phyloP scores from a whole-genome alignment of 2,888 invertebrate species.

The Chironomus tentans region DNA sequence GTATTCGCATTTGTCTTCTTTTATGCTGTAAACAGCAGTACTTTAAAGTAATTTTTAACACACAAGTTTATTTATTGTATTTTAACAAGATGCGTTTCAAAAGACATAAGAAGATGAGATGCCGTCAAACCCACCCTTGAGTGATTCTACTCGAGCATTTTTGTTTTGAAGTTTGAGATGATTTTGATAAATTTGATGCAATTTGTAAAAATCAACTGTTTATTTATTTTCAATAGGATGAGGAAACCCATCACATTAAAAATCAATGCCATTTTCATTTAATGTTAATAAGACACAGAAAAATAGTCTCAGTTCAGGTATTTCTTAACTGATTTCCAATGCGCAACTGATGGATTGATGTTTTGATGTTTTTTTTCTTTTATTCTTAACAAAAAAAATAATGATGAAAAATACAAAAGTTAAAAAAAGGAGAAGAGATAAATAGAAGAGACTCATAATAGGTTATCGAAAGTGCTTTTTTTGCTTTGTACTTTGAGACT shows the following conservation, averaged over 20 bases:
- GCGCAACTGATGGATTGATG: slow-evolving; percentile 13
- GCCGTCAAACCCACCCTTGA: not conserved
- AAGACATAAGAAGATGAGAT: not conserved
- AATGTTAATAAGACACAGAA: not conserved
- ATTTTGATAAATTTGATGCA: slow-evolving; percentile 24
- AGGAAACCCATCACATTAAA: not conserved
- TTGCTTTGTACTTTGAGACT: not conserved
- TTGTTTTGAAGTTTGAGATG: no score
- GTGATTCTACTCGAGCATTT: not conserved
- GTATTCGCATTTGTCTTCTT: not conserved
- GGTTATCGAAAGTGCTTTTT: slow-evolving; percentile 9
- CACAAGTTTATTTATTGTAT: not conserved
- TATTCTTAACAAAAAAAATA: not conserved
- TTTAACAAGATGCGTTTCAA: not conserved
- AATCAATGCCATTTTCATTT: slow-evolving; percentile 19
- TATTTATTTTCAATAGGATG: not conserved
- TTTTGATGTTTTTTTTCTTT: slow-evolving; percentile 16
- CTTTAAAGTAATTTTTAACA: not conserved
- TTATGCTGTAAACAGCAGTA: not conserved
- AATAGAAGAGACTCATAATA: slow-evolving; percentile 17
- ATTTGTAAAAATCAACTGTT: slow-evolving; percentile 18
- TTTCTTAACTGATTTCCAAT: not conserved
- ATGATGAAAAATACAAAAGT: not conserved
- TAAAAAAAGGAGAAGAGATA: not conserved
- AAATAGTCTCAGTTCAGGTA: not conserved